Conservation (phyloP, 2,797 vertebrate species). For the Poeciliopsis presidionis region DNA sequence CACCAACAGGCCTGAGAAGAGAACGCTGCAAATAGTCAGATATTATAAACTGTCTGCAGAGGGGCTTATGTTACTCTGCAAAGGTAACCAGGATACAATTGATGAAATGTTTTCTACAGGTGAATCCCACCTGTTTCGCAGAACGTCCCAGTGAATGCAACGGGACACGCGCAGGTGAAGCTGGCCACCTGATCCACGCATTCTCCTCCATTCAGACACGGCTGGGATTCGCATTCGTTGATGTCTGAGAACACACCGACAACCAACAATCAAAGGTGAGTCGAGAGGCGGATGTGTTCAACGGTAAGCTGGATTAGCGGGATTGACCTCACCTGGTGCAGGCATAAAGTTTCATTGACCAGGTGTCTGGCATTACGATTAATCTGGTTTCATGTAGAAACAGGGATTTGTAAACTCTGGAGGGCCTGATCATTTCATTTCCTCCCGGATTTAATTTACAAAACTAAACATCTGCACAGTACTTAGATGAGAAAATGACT, state of each 20-base stretch:
- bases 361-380: conserved; percentile 76
- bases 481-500: conserved; percentile 43
- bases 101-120: neutral
- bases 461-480: conserved; percentile 55
- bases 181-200: conserved; percentile 84
- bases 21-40: neutral
- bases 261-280: conserved; percentile 13
- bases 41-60: neutral
- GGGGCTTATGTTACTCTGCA: neutral
- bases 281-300: conserved; percentile 28
- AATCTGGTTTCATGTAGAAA: conserved; percentile 73
- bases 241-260: conserved; percentile 79
- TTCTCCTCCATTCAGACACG: conserved; percentile 88
- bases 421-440: conserved; percentile 61
- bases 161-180: conserved; percentile 87
- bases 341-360: conserved; percentile 67
- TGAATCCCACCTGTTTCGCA: conserved; percentile 88
- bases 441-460: conserved; percentile 64
- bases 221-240: conserved; percentile 87
- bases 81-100: neutral
- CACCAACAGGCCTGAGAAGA: neutral
- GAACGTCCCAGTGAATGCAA: conserved; percentile 83
- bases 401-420: conserved; percentile 53
- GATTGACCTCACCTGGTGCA: conserved; percentile 39
- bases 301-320: conserved; percentile 51